Conservation (phyloP, 2,888 invertebrate genomes). For the Agonum fuliginosum region DNA sequence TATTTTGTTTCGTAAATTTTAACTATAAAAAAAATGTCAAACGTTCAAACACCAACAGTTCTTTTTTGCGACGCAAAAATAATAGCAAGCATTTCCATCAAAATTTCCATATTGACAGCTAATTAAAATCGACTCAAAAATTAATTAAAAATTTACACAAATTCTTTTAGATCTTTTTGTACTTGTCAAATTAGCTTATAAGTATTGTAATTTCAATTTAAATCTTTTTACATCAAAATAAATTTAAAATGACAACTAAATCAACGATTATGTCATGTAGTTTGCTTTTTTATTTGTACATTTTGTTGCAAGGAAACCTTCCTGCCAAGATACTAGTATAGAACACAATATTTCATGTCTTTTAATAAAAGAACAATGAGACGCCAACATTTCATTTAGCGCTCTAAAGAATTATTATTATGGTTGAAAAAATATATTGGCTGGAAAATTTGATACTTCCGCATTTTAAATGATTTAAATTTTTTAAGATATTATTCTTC, state of each 20-base stretch:
- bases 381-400: neutral
- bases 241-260: neutral
- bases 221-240: neutral
- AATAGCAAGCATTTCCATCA: no score
- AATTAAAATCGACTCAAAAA: neutral
- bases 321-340: conserved; percentile 16
- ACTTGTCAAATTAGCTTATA: no score
- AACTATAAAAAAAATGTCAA: neutral
- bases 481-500: no score
- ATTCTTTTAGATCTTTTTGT: no score
- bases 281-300: neutral
- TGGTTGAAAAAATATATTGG: neutral
- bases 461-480: conserved; percentile 5
- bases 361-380: conserved; percentile 22
- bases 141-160: neutral
- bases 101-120: neutral
- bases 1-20: conserved; percentile 11
- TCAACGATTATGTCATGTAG: neutral
- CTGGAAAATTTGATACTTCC: conserved; percentile 1
- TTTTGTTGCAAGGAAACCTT: neutral
- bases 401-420: conserved; percentile 10
- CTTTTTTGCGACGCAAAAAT: no score
- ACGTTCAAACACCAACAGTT: neutral
- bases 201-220: no score
- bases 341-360: conserved; percentile 25